Percentiles rank a stretch among this genome's conserved stretches.
phyloP scores from a whole-genome alignment of 2,113 vertebrate species.

The Tetrao urogallus region DNA sequence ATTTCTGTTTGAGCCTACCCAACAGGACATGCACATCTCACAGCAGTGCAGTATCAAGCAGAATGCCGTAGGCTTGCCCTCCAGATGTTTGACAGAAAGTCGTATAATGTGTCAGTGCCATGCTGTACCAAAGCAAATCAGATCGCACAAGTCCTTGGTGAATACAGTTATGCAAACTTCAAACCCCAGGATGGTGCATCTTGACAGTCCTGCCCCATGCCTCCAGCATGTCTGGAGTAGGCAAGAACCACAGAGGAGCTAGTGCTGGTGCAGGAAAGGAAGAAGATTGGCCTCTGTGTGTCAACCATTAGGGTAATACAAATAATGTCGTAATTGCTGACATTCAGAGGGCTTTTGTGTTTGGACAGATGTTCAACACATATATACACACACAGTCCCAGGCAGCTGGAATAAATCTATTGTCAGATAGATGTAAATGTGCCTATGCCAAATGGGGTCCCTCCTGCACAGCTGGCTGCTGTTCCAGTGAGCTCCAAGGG shows the following conservation, averaged over 20 bases:
- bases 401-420: conserved; percentile 27
- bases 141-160: not conserved
- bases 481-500: not conserved
- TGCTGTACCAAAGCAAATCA: not conserved
- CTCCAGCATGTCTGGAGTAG: not conserved
- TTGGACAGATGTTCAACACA: conserved; percentile 1
- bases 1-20: not conserved
- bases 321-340: not conserved
- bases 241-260: not conserved
- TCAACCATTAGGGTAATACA: not conserved
- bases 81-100: not conserved
- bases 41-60: fast-evolving
- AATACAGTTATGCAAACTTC: not conserved
- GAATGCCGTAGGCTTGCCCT: not conserved
- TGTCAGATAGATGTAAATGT: not conserved
- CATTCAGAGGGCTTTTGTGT: conserved; percentile 26
- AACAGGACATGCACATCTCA: not conserved
- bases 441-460: not conserved
- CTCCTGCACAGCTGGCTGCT: conserved; percentile 18
- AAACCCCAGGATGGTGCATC: not conserved
- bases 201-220: not conserved
- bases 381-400: not conserved
- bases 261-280: not conserved
- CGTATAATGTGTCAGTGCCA: fast-evolving
- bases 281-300: not conserved